Conservation (phyloP, 2,888 invertebrate species). For the Chirona hameri region DNA sequence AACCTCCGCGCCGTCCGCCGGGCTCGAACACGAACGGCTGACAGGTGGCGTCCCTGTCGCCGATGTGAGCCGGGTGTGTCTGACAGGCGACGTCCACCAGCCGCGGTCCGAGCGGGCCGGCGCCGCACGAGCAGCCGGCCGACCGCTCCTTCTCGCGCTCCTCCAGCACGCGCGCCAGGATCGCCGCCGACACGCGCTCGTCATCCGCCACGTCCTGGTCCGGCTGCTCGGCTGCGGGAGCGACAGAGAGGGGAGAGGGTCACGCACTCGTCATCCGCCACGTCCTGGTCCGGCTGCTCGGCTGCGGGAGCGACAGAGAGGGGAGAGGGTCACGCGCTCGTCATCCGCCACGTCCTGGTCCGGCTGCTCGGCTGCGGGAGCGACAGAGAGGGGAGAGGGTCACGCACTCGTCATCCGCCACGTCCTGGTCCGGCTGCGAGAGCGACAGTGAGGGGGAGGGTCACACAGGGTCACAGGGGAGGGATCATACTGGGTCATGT, state of each 20-base stretch:
- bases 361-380: neutral
- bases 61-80: no score
- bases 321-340: neutral
- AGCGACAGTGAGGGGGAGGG: neutral
- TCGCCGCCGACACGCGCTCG: slow-evolving; percentile 67
- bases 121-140: slow-evolving; percentile 37
- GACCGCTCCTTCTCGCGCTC: slow-evolving; percentile 61
- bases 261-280: neutral
- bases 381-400: no score
- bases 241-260: no score
- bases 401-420: neutral
- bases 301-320: neutral
- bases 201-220: slow-evolving; percentile 28
- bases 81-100: no score
- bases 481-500: no score
- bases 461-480: no score
- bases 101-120: no score
- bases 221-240: neutral
- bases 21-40: no score
- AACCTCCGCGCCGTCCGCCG: no score
- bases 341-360: slow-evolving; percentile 28
- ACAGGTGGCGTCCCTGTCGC: no score
- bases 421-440: neutral
- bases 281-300: neutral
- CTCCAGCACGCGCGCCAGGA: slow-evolving; percentile 86